Base-by-base conservation (phyloP, 2,888 invertebrate genomes). In the Opisthograptis luteolata region DNA sequence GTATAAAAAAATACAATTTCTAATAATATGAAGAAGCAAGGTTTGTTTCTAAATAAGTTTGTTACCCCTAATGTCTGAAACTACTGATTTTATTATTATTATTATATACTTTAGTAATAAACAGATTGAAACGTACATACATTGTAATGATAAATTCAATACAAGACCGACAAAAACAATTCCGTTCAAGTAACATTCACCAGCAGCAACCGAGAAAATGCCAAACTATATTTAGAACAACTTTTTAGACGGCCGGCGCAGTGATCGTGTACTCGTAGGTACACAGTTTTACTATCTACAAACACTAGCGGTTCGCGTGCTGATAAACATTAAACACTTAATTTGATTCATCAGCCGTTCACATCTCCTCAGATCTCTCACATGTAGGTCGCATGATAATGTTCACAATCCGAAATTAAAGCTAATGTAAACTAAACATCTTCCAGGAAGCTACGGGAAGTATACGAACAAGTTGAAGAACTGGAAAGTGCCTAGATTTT, bases 401-500 rank as follows among this genome's bases (percentile, higher is more conserved):
- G 28, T 39, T 14, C 12, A 12, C 28, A 41, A 35, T 42, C 17
- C 19, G 17, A 8, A 27, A 6, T 22, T 22, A 7, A 6, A 22
- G 19, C 19, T 6, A 39, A 32, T 25, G 20, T 43, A 8, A 35
- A 35, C 3, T 17, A 8, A 13, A 31, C 22, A 13, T 41, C 6
- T 88, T 86, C 55, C 80, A 91, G 92, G 93, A 19, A 93, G 93
- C 70, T 92, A 92, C 59, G 93, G 93, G 41, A 89, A 91, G 72
- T 91, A 91, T 52, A 85, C 91, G 14, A 91, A 88, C 37, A 93
- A 92, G 75, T 67, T 94, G 56, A 93, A 92, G 73, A 92, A 92
- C 60, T 94, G 94, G 94, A 94, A 93, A 79, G 93, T 95, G 58
- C 94, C 94, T 28, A 92, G 92, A 64, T 94, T 94, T 70, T 79